Evolutionary conservation across 2,888 invertebrate genomes (phyloP), one percentile per base, ranked within the genome.

Genomic region (Latrodectus hesperus): DNA sequence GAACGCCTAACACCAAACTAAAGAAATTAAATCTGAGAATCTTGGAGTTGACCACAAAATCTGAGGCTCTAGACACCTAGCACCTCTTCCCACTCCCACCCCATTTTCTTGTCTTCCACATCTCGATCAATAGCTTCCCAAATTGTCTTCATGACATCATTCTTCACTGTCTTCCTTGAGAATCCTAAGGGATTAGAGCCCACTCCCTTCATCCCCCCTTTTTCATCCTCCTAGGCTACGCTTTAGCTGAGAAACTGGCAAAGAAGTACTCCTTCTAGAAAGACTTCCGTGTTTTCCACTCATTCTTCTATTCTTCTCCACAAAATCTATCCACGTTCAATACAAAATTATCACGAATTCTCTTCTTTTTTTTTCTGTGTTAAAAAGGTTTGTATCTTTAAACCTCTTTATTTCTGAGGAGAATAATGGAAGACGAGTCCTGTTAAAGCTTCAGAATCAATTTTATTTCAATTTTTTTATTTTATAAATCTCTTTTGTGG

Each of bases 81-180:
- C 71, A 49, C 65, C 65, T 16, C 49, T 49, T 16, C 53, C 9
- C 71, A 12, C 67, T 16, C 52, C 71, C 60, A 49, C 71, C 81
- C 60, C 60, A 60, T 60, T 60, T 38, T 38, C 38, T 38, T 38
- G 12, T n/a, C 74, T 65, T 71, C 71, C 70, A 77, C 60, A 77
- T 65, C 53, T 38, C 78, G 73, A 84, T 84, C 84, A 78, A 84
- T 84, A 84, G 78, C 38, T 38, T 73, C 64, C 84, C 78, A 84
- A 84, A 84, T 84, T 84, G 84, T 78, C 72, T 84, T 78, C 60
- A 17, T 55, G 73, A 78, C 84, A 73, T 84, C 84, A 84, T 78
- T 78, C 68, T 78, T 84, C 84, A 78, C 64, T 67, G 73, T 84
- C 78, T 78, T 22, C 52, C 73, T 60, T n/a, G 73, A 64, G 55